Conservation (phyloP, 2,888 invertebrate genomes). For the Dexiosoma caninum region DNA sequence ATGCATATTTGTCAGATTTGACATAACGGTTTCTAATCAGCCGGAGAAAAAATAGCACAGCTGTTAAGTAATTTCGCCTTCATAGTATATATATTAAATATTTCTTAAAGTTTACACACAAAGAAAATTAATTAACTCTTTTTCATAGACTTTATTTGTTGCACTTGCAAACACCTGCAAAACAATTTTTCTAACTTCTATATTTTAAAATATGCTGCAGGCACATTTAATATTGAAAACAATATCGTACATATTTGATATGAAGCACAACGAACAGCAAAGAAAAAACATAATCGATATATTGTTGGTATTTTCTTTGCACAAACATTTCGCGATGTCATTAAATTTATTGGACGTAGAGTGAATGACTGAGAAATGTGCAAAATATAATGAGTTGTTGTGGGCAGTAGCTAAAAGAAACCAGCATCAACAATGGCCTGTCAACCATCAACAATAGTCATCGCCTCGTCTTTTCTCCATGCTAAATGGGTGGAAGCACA, state of each 20-base stretch:
- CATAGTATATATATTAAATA: no score
- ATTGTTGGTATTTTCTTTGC: conserved; percentile 28
- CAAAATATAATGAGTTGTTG: conserved; percentile 50
- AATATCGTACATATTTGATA: neutral
- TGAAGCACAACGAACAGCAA: neutral
- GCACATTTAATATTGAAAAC: conserved; percentile 4
- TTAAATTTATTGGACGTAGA: conserved; percentile 8
- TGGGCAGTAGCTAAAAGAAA: conserved; percentile 37
- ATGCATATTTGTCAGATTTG: no score
- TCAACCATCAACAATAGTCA: neutral
- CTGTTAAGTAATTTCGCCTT: no score
- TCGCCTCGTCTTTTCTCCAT: neutral
- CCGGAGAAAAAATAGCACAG: no score
- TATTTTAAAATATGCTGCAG: conserved; percentile 3
- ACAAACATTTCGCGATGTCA: conserved; percentile 40
- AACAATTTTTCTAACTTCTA: neutral
- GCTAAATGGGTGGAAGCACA: conserved; percentile 7
- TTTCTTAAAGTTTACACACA: no score
- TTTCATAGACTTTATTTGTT: neutral
- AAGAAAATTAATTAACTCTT: no score
- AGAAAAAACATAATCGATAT: neutral
- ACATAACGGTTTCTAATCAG: no score
- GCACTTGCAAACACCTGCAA: neutral
- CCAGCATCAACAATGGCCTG: conserved; percentile 28
- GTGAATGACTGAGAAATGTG: conserved; percentile 19